These are phyloP conservation scores for Dreissena polymorpha DNA, from an alignment of 1,140 invertebrate species.

Conservation along the genomic window DNA sequence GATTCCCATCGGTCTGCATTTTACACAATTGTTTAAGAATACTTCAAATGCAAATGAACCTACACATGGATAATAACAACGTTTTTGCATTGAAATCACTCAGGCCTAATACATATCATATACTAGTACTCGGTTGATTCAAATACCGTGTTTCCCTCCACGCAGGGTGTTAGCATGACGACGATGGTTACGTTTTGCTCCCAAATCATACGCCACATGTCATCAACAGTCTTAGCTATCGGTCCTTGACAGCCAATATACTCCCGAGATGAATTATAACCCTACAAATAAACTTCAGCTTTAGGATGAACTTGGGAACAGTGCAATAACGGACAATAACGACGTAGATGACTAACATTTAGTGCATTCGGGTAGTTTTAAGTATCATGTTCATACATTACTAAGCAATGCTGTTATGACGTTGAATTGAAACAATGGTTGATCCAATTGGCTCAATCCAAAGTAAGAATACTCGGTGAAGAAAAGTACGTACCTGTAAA, in stretches of 20 bases:
- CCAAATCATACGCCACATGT: conserved; percentile 99
- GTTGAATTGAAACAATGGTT: not conserved
- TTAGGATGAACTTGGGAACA: not conserved
- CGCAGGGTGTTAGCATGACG: conserved; percentile 93
- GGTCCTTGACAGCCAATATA: conserved; percentile 96
- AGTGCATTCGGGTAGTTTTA: not conserved
- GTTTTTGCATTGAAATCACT: not conserved
- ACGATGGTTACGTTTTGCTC: conserved; percentile 97
- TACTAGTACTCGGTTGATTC: no score
- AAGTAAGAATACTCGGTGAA: no score
- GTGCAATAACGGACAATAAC: not conserved
- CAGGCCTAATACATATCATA: not conserved
- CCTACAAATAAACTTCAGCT: conserved; percentile 81
- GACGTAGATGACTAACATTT: not conserved
- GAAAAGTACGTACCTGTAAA: conserved; percentile 89
- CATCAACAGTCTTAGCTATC: conserved; percentile 95
- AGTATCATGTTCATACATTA: not conserved
- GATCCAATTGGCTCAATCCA: conserved; percentile 23
- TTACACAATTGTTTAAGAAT: not conserved
- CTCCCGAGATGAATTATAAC: conserved; percentile 96
- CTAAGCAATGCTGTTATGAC: no score
- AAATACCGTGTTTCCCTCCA: conserved; percentile 78
- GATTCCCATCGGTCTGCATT: not conserved
- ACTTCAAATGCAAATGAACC: not conserved
- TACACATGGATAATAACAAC: not conserved